phyloP scores from a whole-genome alignment of 2,797 vertebrate genomes.

The Sylvia borin region DNA sequence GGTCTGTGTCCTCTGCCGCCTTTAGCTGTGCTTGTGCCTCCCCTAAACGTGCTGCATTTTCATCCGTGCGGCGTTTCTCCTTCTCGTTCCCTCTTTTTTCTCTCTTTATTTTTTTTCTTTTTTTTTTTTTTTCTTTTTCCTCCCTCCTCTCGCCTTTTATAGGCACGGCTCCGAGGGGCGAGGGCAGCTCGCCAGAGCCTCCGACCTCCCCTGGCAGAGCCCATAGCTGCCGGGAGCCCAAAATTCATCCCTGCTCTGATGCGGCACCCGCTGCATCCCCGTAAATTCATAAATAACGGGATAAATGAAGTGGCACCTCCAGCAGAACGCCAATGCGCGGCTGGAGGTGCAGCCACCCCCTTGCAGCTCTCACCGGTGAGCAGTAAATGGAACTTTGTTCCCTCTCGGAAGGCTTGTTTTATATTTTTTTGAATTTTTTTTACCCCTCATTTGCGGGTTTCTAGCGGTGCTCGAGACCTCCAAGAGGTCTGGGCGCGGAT shows the following conservation, averaged over 20 bases:
- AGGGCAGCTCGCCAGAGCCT: slow-evolving; percentile 32
- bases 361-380: neutral
- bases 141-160: slow-evolving; percentile 45
- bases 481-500: slow-evolving; percentile 45
- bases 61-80: neutral
- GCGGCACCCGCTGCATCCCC: neutral
- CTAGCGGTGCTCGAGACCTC: slow-evolving; percentile 22
- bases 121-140: neutral
- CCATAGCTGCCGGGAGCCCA: neutral
- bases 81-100: neutral
- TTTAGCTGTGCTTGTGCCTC: neutral
- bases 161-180: slow-evolving; percentile 22
- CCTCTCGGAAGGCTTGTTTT: neutral
- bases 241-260: neutral
- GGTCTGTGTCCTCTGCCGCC: neutral
- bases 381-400: slow-evolving; percentile 6
- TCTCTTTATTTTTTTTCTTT: rapidly evolving
- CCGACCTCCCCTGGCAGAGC: neutral
- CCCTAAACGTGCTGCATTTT: neutral
- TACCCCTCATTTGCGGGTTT: neutral
- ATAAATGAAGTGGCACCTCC: neutral
- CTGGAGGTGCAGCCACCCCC: neutral
- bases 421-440: neutral
- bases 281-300: neutral
- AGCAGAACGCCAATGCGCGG: neutral